Percentiles rank a stretch among this genome's conserved stretches.
Conservation (phyloP, 2,888 invertebrate species). For the Hirudinaria manillensis region DNA sequence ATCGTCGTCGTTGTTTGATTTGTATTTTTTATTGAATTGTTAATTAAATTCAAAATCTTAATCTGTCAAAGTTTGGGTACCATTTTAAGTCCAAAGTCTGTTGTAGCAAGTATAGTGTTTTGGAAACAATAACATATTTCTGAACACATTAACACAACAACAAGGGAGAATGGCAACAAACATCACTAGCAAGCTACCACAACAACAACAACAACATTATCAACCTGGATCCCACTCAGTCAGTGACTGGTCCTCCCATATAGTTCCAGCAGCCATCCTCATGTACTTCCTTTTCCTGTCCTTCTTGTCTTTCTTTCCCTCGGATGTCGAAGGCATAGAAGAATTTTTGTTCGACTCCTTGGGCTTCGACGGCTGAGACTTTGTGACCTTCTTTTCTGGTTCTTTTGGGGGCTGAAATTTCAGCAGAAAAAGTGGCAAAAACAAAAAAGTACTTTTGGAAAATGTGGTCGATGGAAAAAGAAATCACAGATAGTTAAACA, state of each 20-base stretch:
- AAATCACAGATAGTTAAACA: too few relatives aligned
- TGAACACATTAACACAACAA: too few relatives aligned
- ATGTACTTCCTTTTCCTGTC: slow-evolving; percentile 69
- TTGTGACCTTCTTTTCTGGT: background rate
- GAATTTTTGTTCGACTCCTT: background rate
- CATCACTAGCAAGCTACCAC: too few relatives aligned
- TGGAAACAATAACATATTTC: too few relatives aligned
- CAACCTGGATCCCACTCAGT: slow-evolving; percentile 86
- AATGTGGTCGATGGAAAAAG: too few relatives aligned
- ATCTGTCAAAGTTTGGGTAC: too few relatives aligned
- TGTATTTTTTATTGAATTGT: background rate
- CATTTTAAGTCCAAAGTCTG: too few relatives aligned
- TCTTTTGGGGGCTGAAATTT: slow-evolving; percentile 29
- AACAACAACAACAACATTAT: too few relatives aligned
- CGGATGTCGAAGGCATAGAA: background rate
- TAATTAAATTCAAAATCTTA: background rate
- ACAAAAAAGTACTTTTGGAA: too few relatives aligned
- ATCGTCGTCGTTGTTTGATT: background rate
- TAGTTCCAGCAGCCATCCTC: slow-evolving; percentile 83
- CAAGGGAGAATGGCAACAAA: too few relatives aligned
- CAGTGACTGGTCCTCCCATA: slow-evolving; percentile 91
- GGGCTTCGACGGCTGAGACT: background rate
- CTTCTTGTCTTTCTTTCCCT: slow-evolving; percentile 52
- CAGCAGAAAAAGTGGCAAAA: background rate
- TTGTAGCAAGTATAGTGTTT: too few relatives aligned